These are phyloP conservation scores for Heloderma charlesbogerti DNA, from an alignment of 2,113 vertebrate species.

Conservation along the genomic window DNA sequence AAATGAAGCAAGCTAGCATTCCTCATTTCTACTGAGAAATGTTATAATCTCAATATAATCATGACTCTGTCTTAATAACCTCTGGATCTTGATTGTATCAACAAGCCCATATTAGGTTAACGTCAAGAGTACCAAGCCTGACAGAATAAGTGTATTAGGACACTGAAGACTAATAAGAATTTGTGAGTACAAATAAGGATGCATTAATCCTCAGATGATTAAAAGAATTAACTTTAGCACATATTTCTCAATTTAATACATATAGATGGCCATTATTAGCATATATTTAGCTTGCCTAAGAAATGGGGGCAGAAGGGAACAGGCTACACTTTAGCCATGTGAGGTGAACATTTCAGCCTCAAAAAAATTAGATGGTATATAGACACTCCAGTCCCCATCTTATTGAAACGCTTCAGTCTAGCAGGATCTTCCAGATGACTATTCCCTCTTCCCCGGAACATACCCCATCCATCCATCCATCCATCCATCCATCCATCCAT, in stretches of 20 bases:
- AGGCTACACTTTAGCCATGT: constrained; percentile 41
- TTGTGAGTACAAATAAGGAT: constrained; percentile 23
- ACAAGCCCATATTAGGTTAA: background rate
- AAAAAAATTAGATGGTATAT: constrained; percentile 11
- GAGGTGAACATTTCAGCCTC: constrained; percentile 34
- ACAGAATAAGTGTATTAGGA: background rate
- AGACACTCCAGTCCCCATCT: background rate
- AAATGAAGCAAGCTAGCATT: background rate
- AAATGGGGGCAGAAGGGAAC: background rate
- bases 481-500: too few species aligned
- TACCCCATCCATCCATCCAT: too few species aligned
- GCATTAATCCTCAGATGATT: constrained; percentile 1
- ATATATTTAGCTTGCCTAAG: constrained; percentile 41
- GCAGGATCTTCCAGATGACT: background rate
- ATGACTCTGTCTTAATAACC: background rate
- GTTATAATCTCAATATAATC: background rate
- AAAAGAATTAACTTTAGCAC: constrained; percentile 39
- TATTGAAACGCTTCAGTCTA: background rate
- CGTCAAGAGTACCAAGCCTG: background rate
- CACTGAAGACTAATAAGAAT: background rate
- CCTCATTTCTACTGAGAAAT: background rate
- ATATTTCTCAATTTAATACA: constrained; percentile 45
- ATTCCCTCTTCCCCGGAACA: too few species aligned
- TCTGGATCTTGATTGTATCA: background rate
- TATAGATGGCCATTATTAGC: constrained; percentile 39